These are phyloP conservation scores for Zhuqinia jingwanae DNA, from an alignment of 2,888 invertebrate genomes.

Conservation along the genomic window DNA sequence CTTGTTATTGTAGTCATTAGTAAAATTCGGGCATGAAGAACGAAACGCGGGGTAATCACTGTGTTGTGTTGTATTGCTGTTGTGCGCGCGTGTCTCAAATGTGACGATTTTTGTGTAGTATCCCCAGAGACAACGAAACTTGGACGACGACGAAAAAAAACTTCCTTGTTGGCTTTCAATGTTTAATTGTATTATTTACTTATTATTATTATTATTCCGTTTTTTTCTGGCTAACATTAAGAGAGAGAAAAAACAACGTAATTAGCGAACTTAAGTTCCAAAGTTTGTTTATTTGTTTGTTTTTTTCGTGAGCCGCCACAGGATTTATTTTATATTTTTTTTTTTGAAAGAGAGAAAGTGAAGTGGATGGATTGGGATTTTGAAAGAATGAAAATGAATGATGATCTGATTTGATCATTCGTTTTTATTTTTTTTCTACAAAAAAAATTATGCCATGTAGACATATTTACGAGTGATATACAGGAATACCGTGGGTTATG, in stretches of 20 bases:
- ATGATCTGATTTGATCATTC: too few relatives aligned
- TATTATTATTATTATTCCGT: too few relatives aligned
- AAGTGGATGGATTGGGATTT: neutral
- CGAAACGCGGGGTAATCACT: too few relatives aligned
- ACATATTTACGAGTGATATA: too few relatives aligned
- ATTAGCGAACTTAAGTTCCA: neutral
- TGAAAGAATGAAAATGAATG: too few relatives aligned
- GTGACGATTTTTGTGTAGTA: neutral
- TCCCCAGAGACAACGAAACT: neutral
- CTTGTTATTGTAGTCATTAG: too few relatives aligned
- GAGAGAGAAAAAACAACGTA: neutral
- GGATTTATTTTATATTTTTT: neutral
- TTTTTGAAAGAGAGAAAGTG: neutral
- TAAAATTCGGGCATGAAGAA: too few relatives aligned
- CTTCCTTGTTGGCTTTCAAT: neutral
- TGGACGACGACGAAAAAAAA: neutral
- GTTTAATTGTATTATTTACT: conserved; percentile 5
- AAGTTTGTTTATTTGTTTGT: conserved; percentile 8
- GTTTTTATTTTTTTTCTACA: neutral
- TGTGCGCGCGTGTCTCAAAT: too few relatives aligned
- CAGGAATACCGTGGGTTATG: neutral
- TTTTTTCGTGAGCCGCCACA: neutral
- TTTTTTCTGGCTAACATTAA: neutral
- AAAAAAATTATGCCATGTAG: neutral
- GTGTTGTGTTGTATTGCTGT: too few relatives aligned